Evolutionary conservation across 2,888 invertebrate genomes (phyloP), one percentile per base, ranked within the genome.

Genomic region (Iselma pallidipennis): DNA sequence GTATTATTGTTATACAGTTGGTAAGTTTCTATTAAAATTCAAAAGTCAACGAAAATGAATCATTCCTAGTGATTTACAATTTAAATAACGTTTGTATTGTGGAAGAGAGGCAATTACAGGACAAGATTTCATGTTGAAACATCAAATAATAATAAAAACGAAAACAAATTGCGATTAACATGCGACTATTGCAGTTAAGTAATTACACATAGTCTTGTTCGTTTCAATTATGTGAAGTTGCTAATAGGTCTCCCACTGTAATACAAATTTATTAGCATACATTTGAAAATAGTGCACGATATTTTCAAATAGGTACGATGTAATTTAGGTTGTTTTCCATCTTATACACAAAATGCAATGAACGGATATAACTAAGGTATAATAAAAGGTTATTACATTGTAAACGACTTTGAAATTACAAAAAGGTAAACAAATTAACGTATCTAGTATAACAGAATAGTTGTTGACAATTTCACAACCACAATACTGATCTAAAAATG

Each of bases 61-160:
- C 19, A 42, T 45, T 45, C 45, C 21, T 21, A 21, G 45, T 45
- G 21, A 45, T 45, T 45, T 21, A 45, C 19, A 45, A 45, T 45
- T 45, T 45, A 45, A 45, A 45, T 45, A 10, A 45, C 45, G 21
- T 45, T 45, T 45, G 10, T 45, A 45, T 45, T 45, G 45, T 45
- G 16, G 21, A 45, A 10, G 45, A 21, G 45, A 21, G 31, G 42
- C 61, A 61, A 54, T 55, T 57, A 53, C 19, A 26, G 23, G 29
- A 33, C 53, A 42, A 53, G 57, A 61, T 57, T 51, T 62, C 50
- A 58, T 55, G 62, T 55, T 62, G 51, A 57, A 57, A 10, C 31
- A 62, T 54, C 58, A 62, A 62, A 62, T 58, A 57, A 62, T 62
- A 62, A 62, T 45, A 45, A 21, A 21, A 45, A 12, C 12, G 1